phyloP scores from a whole-genome alignment of 2,797 vertebrate genomes.

The Spinus olivaceus region DNA sequence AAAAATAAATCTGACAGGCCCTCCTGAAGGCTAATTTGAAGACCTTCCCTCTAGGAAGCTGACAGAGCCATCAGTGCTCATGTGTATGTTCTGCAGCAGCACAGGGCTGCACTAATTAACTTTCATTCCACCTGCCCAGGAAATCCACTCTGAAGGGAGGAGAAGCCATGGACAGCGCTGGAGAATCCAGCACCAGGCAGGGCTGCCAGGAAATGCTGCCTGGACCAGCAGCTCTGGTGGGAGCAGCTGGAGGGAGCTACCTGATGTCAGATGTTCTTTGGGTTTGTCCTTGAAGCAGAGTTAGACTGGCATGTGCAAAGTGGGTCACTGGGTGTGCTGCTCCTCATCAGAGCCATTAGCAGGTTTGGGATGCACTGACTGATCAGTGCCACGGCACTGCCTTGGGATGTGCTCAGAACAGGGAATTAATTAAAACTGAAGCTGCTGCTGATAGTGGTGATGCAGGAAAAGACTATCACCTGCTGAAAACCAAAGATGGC shows the following conservation, averaged over 20 bases:
- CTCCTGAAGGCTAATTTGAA: constrained; percentile 15
- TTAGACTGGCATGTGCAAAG: background rate
- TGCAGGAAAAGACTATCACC: background rate
- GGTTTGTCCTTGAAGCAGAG: constrained; percentile 15
- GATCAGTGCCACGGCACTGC: background rate
- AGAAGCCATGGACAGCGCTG: background rate
- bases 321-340: background rate
- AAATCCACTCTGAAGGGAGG: background rate
- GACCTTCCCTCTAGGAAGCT: background rate
- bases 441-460: background rate
- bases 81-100: background rate
- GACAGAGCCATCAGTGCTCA: background rate
- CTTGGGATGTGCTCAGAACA: background rate
- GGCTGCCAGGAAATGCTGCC: background rate
- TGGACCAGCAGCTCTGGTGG: background rate
- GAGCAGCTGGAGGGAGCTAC: background rate
- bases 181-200: background rate
- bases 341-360: background rate
- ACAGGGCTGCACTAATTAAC: background rate
- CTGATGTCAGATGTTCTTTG: background rate
- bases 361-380: background rate
- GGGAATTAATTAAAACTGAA: background rate
- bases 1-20: background rate
- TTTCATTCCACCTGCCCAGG: background rate
- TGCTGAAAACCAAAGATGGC: background rate